Conservation (phyloP, 2,113 vertebrate genomes). For the Morphnarchus princeps region DNA sequence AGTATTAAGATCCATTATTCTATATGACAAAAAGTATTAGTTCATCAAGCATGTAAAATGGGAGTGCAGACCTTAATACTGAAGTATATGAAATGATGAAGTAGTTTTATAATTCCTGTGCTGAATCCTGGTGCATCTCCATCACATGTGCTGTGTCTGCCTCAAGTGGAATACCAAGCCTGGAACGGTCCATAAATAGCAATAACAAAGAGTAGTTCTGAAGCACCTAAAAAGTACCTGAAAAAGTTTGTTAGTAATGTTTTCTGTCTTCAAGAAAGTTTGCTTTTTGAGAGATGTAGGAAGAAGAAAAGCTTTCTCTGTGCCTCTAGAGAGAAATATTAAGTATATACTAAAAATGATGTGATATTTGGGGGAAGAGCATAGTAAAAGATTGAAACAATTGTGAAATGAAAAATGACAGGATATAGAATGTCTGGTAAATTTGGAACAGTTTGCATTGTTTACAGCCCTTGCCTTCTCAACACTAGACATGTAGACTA, state of each 20-base stretch:
- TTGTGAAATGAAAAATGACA: background rate
- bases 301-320: background rate
- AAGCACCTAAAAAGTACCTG: background rate
- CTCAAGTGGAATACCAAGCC: background rate
- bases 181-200: background rate
- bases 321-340: background rate
- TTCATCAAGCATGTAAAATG: background rate
- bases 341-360: background rate
- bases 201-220: background rate
- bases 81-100: background rate
- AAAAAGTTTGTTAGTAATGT: background rate
- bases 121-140: background rate
- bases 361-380: background rate
- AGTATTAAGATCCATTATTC: background rate
- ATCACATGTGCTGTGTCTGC: background rate
- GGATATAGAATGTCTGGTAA: background rate
- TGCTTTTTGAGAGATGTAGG: background rate
- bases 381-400: background rate
- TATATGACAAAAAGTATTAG: background rate
- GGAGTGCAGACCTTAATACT: background rate
- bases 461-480: background rate
- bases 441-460: background rate
- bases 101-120: background rate
- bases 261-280: background rate
- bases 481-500: background rate